Base-by-base conservation (phyloP, 1,140 invertebrate genomes). In the Halesus radiatus region DNA sequence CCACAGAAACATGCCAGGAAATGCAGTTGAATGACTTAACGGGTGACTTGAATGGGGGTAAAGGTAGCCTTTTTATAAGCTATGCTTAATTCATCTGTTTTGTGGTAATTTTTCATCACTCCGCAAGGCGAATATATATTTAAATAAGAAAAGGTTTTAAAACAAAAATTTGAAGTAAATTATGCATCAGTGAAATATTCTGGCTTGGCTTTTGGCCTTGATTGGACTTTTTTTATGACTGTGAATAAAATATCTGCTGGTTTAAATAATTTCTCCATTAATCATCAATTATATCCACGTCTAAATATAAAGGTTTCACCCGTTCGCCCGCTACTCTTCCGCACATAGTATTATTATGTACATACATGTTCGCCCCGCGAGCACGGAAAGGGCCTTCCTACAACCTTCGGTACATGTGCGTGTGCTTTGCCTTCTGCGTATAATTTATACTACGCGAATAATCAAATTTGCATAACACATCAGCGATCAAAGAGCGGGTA, bases 401-500 rank as follows among this genome's bases (percentile, higher is more conserved):
- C 29, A 37, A 13, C 37, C 10, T 45, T 45, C 37, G 8, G 37
- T 45, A 45, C 37, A 45, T 45, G 23, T 62, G 54, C 60, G 56
- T 45, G 75, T 66, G 75, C 45, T 45, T 26, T 37, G 50, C 18
- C 64, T 50, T n/a, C 62, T 68, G 26, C 29, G 76, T 23, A 83
- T 80, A 83, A 83, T 83, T 83, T 80, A 83, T 80, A 83, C 79
- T 70, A 56, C 52, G 68, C 79, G 79, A 80, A 83, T 83, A 80
- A 83, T 83, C 79, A 80, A 83, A 80, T 83, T 83, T 83, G 81
- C 81, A 83, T 83, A 83, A 80, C 81, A 80, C 81, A 80, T 83
- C 81, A 77, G 60, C 79, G 81, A 83, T 83, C 81, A 83, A 83
- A 83, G 81, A 80, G 75, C 78, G 79, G 74, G 81, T 82, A 82